Evolutionary conservation across 2,113 vertebrate species (phyloP), one percentile per base, ranked within the genome.

Genomic region (Megaptera novaeangliae): DNA sequence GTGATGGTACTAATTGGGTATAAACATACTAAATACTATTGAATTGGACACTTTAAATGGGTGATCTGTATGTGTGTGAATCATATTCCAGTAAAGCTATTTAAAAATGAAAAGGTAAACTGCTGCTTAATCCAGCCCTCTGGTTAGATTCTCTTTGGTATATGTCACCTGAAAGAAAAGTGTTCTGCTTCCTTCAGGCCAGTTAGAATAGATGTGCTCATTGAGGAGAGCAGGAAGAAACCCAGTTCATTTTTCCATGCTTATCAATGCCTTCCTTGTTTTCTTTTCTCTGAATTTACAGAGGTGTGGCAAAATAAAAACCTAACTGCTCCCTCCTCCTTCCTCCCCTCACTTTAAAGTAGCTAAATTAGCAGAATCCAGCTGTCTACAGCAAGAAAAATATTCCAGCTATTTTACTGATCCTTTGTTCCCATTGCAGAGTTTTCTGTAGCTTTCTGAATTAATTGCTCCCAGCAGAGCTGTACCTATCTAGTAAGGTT

Each of bases 321-420:
- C 1, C 27, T 80, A 64, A 34, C 39, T 74, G 74, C 34, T 82
- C 13, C 15, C 34, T 66, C 5, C 29, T 75, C 10, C 23, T 17
- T 84, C 57, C 59, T 94, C 39, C 74, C 80, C 74, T 83, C 49
- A 25, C 44, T n/a, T 34, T 68, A 93, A 85, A 91, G 23, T 52
- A 69, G 23, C 87, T 44, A 95, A 82, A 97, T 82, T 92, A 95
- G 78, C 49, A 44, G 31, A 36, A 93, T 52, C 59, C 82, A 87
- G 87, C 91, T 98, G 80, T 97, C 95, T 96, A n/a, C 44, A 71
- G 55, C 55, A 49, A 95, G 71, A 86, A 72, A 96, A 64, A 72
- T 52, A 36, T 94, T 92, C 95, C 21, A 88, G 85, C 61, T 93
- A 71, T 97, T 92, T 95, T 41, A 72, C 39, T 90, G 87, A 95